phyloP scores from a whole-genome alignment of 1,140 invertebrate species.

The Panonychus citri region DNA sequence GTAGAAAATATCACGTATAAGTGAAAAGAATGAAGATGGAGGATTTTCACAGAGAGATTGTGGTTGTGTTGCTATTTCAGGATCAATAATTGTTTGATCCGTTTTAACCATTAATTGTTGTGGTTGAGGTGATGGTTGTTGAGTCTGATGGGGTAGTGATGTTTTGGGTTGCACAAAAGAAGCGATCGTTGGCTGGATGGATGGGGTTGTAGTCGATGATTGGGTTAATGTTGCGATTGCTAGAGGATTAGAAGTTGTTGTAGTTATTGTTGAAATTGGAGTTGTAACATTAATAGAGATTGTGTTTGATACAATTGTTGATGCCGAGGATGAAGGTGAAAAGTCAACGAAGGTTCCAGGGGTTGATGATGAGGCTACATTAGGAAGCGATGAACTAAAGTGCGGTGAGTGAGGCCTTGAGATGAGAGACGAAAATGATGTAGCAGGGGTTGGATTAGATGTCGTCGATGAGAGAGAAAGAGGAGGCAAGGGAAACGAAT shows the following conservation, averaged over 20 bases:
- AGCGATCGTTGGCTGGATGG: not conserved
- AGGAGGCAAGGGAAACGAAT: not conserved
- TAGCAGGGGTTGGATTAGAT: not conserved
- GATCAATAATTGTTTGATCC: not conserved
- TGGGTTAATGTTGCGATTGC: not conserved
- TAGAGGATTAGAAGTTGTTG: not conserved
- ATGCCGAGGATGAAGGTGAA: not conserved
- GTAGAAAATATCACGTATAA: constrained; percentile 20
- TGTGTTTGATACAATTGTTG: not conserved
- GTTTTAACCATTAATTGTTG: not conserved
- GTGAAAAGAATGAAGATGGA: constrained; percentile 42
- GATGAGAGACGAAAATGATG: not conserved
- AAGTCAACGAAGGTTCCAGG: not conserved
- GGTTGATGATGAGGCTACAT: not conserved
- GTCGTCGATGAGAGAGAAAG: not conserved
- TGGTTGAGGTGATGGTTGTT: too few relatives aligned
- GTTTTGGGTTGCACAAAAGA: not conserved
- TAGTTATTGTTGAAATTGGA: not conserved
- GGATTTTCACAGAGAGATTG: not conserved
- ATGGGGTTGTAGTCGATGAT: not conserved
- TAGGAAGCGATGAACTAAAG: not conserved
- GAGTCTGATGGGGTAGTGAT: too few relatives aligned
- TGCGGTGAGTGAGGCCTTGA: not conserved
- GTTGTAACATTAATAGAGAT: not conserved
- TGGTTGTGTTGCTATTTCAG: not conserved